Evolutionary conservation across 2,113 vertebrate species (phyloP).

Genomic region (Oryzias melastigma): DNA sequence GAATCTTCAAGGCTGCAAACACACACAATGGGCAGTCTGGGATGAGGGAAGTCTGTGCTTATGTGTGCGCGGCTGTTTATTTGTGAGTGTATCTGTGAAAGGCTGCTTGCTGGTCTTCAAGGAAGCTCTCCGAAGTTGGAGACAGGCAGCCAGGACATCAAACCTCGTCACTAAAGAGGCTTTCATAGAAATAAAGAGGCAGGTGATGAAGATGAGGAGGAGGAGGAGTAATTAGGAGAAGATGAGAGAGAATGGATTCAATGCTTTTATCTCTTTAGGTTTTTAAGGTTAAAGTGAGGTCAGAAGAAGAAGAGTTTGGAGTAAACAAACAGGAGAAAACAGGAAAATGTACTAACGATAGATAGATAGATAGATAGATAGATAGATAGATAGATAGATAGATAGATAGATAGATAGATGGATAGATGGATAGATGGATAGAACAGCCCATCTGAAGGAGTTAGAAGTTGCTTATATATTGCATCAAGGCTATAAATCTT

Average conservation of each 20-base stretch:
- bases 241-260: constrained; percentile 59
- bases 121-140: constrained; percentile 77
- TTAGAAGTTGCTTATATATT: constrained; percentile 61
- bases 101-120: constrained; percentile 74
- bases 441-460: constrained; percentile 16
- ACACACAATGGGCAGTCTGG: constrained; percentile 68
- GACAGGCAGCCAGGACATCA: constrained; percentile 77
- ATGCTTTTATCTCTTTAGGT: constrained; percentile 62
- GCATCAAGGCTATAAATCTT: constrained; percentile 79
- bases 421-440: constrained; percentile 11
- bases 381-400: constrained; percentile 4
- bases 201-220: constrained; percentile 78
- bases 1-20: constrained; percentile 75
- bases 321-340: constrained; percentile 8
- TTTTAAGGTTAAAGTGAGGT: constrained; percentile 36
- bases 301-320: constrained; percentile 36
- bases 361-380: constrained; percentile 10
- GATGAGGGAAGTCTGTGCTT: constrained; percentile 14
- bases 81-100: constrained; percentile 51
- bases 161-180: constrained; percentile 79
- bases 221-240: constrained; percentile 59
- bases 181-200: constrained; percentile 67
- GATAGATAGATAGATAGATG: constrained; percentile 6
- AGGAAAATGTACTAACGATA: constrained; percentile 1
- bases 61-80: constrained; percentile 36